These are phyloP conservation scores for Ormia ochracea DNA, from an alignment of 2,888 invertebrate genomes.

Conservation along the genomic window DNA sequence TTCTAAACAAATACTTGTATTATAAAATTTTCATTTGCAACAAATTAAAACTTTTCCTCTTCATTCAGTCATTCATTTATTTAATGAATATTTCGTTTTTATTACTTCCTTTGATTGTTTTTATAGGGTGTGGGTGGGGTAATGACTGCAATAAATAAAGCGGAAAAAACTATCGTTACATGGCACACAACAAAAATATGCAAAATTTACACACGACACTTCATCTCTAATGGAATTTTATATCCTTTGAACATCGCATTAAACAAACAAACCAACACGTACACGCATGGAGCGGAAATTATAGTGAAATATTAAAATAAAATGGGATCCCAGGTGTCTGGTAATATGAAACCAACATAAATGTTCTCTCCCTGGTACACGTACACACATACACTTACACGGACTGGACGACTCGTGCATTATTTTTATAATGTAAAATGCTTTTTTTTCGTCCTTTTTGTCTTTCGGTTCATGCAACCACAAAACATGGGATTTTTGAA, in stretches of 20 bases:
- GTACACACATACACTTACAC: neutral
- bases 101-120: conserved; percentile 11
- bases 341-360: conserved; percentile 61
- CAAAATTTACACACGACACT: conserved; percentile 60
- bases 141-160: neutral
- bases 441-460: neutral
- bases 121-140: neutral
- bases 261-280: neutral
- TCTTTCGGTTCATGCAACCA: conserved; percentile 43
- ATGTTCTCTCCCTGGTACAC: conserved; percentile 35
- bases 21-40: conserved; percentile 55
- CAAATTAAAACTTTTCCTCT: conserved; percentile 52
- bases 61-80: conserved; percentile 54
- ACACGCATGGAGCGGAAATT: neutral
- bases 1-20: conserved; percentile 52
- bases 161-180: neutral
- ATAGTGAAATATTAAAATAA: conserved; percentile 49
- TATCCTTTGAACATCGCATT: conserved; percentile 45
- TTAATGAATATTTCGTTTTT: conserved; percentile 58
- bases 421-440: neutral
- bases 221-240: conserved; percentile 60
- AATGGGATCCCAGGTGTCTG: conserved; percentile 56
- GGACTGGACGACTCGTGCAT: neutral
- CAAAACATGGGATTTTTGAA: conserved; percentile 52
- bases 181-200: conserved; percentile 47